Base-by-base conservation (phyloP, 1,140 invertebrate genomes). In the Drosophila asahinai region DNA sequence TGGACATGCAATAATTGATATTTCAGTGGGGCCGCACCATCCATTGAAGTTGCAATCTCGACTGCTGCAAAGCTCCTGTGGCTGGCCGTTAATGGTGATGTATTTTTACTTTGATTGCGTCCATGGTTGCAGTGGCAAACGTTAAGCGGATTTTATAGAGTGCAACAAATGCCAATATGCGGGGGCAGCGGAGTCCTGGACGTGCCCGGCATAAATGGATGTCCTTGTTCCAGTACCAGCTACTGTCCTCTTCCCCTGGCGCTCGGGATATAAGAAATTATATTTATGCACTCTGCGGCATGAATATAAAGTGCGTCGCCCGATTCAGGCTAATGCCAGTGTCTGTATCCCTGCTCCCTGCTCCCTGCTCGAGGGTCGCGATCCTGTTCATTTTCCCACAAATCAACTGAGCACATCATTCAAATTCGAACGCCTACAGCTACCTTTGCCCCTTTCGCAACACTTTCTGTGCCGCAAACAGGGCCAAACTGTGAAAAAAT, bases 91-190 rank as follows among this genome's bases (percentile, higher is more conserved):
- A 87, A 81, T 75, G 86, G 79, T 84, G 77, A 84, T 81, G 81
- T 74, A 80, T 86, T 86, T 77, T 66, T 49, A 70, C 70, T 72
- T 80, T 83, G 80, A 86, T 86, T 86, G 80, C 80, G 42, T 83
- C 81, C 67, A 70, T 54, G 82, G 66, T 68, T 58, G 55, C 60
- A 68, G 38, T 33, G 78, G 74, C 43, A 79, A 63, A 72, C 78
- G 81, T 84, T 89, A 89, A 89, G 84, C 81, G 84, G 84, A 89
- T 89, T 89, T 90, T 75, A 84, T 84, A 84, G 87, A 90, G 84
- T 89, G 84, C 84, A 89, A 89, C 84, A 89, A 89, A 89, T 90
- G 86, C 84, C 84, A 90, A 84, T 80, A 81, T 81, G 70, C 55
- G 66, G 58, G 59, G 54, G 47, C 43, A 42, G 51, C 40, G 43